Percentiles rank a stretch among this genome's conserved stretches.
phyloP scores from a whole-genome alignment of 2,113 vertebrate genomes.

The Struthio camelus region DNA sequence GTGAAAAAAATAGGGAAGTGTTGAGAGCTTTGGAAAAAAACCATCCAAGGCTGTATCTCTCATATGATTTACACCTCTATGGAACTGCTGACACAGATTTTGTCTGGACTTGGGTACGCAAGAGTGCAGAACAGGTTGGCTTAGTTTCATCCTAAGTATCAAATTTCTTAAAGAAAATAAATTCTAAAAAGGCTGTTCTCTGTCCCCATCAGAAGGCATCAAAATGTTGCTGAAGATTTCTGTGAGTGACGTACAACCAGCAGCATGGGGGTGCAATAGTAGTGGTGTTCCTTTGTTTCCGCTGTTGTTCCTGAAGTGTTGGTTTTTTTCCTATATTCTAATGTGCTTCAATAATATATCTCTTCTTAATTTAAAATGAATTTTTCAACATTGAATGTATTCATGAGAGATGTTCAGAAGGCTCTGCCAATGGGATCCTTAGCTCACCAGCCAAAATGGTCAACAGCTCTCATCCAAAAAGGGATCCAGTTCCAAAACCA shows the following conservation, averaged over 20 bases:
- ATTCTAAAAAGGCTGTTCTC: neutral
- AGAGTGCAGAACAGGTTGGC: neutral
- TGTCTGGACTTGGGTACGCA: neutral
- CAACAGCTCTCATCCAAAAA: neutral
- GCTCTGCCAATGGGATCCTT: neutral
- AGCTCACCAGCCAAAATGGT: conserved; percentile 32
- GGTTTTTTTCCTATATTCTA: neutral
- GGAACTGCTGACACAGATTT: neutral
- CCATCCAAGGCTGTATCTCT: neutral
- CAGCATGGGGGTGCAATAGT: neutral
- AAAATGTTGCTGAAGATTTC: neutral
- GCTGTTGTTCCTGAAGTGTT: neutral
- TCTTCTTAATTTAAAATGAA: neutral
- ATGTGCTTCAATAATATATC: neutral
- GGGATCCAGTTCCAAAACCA: neutral
- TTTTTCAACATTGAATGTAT: neutral
- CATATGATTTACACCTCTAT: neutral
- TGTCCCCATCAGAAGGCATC: neutral
- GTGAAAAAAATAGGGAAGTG: neutral
- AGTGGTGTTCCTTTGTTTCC: neutral
- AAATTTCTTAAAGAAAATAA: neutral
- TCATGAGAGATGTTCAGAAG: neutral
- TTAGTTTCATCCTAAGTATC: neutral
- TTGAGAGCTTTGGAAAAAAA: neutral
- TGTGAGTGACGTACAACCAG: neutral